Percentiles rank a stretch among this genome's conserved stretches.
phyloP scores from a whole-genome alignment of 2,888 invertebrate species.

The Hydrotaea diabolus region DNA sequence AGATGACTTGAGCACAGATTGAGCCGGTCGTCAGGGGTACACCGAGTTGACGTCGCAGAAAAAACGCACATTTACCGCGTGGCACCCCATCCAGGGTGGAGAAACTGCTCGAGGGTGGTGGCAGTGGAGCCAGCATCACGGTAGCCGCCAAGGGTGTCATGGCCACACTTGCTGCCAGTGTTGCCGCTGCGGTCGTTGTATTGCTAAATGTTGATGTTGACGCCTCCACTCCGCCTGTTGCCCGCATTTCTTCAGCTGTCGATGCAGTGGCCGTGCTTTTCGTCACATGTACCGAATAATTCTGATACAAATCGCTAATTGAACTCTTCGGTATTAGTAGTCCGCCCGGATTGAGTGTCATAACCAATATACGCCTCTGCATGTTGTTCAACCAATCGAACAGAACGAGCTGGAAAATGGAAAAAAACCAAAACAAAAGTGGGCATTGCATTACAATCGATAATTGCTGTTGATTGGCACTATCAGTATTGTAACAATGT shows the following conservation, averaged over 20 bases:
- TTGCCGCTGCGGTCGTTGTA: constrained; percentile 52
- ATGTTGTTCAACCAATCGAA: constrained; percentile 80
- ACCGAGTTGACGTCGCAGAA: constrained; percentile 78
- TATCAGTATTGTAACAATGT: neutral
- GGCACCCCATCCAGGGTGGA: constrained; percentile 78
- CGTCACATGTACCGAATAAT: constrained; percentile 66
- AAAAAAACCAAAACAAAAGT: constrained; percentile 21
- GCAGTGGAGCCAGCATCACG: constrained; percentile 73
- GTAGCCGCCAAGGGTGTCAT: constrained; percentile 71
- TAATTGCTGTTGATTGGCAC: constrained; percentile 7
- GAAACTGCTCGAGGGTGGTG: constrained; percentile 77
- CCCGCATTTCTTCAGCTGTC: constrained; percentile 13
- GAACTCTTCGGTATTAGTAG: constrained; percentile 80
- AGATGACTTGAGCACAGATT: constrained; percentile 81
- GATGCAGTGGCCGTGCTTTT: constrained; percentile 43
- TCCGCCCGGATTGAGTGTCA: constrained; percentile 80
- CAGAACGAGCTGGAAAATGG: constrained; percentile 78
- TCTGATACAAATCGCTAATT: constrained; percentile 79
- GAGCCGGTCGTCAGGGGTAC: constrained; percentile 77
- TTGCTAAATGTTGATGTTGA: constrained; percentile 58
- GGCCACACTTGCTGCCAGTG: constrained; percentile 68
- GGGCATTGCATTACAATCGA: constrained; percentile 22
- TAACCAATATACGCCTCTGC: constrained; percentile 79
- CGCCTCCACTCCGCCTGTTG: constrained; percentile 32
- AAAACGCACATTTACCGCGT: constrained; percentile 82